Base-by-base conservation (phyloP, 2,113 vertebrate species). In the Probosciger aterrimus region DNA sequence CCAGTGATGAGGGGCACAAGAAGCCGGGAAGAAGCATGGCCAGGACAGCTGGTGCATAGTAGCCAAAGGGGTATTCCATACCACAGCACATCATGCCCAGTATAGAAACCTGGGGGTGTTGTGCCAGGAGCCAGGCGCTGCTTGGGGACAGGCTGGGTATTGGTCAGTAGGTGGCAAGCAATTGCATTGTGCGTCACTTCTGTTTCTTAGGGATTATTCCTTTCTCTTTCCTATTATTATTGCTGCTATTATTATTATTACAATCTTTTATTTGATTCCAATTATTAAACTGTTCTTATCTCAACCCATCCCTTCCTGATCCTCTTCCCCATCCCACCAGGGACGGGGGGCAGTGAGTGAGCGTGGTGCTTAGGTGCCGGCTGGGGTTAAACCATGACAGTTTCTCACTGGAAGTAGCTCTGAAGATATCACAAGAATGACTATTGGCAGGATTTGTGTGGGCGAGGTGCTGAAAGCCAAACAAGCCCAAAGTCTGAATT, bases 391-490 rank as follows among this genome's bases (percentile, higher is more conserved):
- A n/a, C 22, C 57, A 35, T 59, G 57, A 59, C 33, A 59, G n/a
- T 59, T 59, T 86, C 70, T 86, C 81, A 65, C 65, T 96, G 81
- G 78, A 91, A 95, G 90, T 23, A 94, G 74, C 71, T 74, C 88
- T 85, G 84, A 83, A 91, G 90, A 74, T 68, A 92, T 86, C 79
- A 89, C 47, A 95, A 86, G 93, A 92, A 96, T 79, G 82, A 73
- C 77, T 94, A 94, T 68, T 71, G 77, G 84, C 94, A 94, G 82
- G 82, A 89, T 91, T 82, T 95, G 92, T 88, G 90, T 96, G 93
- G 93, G 95, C 6, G 92, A 96, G 43, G 83, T 81, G 84, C 88
- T 88, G 67, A 79, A 79, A 88, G 73, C 79, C 70, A 53, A 96
- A 89, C 50, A 82, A 96, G 63, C 71, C 88, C 76, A 27, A 90